Conservation (phyloP, 2,113 vertebrate species). For the Bungarus multicinctus region DNA sequence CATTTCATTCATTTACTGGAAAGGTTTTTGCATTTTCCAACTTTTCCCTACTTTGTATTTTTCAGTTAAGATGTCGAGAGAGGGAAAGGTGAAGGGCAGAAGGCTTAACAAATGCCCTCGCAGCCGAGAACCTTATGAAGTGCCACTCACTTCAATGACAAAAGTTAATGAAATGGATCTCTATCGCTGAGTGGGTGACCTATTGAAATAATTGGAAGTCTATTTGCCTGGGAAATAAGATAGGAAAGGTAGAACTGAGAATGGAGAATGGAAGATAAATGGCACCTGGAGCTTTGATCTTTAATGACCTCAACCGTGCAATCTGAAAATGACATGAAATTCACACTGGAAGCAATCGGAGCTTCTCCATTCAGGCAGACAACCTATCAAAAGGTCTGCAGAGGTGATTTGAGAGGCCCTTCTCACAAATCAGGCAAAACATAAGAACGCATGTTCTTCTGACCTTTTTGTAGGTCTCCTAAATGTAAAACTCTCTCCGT, state of each 20-base stretch:
- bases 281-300: slow-evolving; percentile 42
- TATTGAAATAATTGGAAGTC: slow-evolving; percentile 52
- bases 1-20: background rate
- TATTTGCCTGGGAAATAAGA: slow-evolving; percentile 42
- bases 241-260: slow-evolving; percentile 35
- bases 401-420: background rate
- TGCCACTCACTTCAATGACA: background rate
- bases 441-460: background rate
- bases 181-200: slow-evolving; percentile 29
- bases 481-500: background rate
- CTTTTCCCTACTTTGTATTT: fast-evolving
- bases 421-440: background rate
- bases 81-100: background rate
- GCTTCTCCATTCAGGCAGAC: background rate
- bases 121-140: background rate
- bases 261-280: slow-evolving; percentile 54
- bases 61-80: background rate
- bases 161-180: slow-evolving; percentile 47
- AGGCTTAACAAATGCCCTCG: background rate
- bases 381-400: background rate
- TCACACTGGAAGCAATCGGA: background rate
- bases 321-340: slow-evolving; percentile 48
- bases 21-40: background rate
- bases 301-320: slow-evolving; percentile 49
- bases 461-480: background rate